Evolutionary conservation across 2,797 vertebrate species (phyloP).

Genomic region (Tragopan temminckii): DNA sequence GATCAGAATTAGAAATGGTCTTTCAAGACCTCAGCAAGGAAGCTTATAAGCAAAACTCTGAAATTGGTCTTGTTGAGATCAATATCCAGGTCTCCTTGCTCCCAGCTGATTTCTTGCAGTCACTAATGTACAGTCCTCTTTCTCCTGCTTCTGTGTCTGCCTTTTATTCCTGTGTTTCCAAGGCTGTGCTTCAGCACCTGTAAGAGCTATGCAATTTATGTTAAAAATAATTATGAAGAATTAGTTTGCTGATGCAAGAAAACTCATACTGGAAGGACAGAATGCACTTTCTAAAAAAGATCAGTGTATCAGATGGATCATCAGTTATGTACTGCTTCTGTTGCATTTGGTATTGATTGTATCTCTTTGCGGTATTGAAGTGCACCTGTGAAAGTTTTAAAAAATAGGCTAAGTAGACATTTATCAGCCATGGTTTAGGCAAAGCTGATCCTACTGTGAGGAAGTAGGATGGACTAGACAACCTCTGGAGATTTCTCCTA

Average conservation of each 20-base stretch:
- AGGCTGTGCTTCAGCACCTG: neutral
- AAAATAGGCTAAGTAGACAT: neutral
- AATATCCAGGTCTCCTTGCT: neutral
- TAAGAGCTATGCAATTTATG: neutral
- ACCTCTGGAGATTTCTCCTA: neutral
- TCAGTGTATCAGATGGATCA: neutral
- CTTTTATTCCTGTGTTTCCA: conserved; percentile 1
- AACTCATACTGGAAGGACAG: neutral
- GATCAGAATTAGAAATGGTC: neutral
- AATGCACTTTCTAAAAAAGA: neutral
- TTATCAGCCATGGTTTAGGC: neutral
- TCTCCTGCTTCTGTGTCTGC: neutral
- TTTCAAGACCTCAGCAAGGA: neutral
- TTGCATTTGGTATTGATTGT: neutral
- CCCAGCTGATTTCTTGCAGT: neutral
- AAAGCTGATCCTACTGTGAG: neutral
- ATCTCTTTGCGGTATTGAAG: neutral
- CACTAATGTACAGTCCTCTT: neutral
- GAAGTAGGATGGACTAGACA: neutral
- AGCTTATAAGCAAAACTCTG: neutral
- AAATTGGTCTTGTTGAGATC: neutral
- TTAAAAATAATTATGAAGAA: neutral
- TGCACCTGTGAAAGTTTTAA: neutral
- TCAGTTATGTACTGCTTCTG: neutral
- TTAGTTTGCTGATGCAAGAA: neutral